Evolutionary conservation across 1,140 invertebrate species (phyloP).

Genomic region (Neelides sp.): DNA sequence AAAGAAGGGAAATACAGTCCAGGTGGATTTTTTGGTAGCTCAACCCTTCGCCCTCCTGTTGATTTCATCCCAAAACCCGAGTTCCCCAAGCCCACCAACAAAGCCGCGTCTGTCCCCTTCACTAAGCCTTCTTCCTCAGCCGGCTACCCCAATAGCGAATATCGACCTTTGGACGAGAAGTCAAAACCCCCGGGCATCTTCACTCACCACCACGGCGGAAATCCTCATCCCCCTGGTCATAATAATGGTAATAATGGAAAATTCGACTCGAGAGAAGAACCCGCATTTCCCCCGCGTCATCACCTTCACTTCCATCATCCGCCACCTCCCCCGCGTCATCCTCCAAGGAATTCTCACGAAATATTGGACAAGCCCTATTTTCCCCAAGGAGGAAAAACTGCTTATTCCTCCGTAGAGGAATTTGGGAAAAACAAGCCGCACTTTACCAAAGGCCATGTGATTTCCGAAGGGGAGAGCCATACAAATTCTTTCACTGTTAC

Average conservation of each 20-base stretch:
- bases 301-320: background rate
- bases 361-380: background rate
- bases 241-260: background rate
- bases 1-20: too few relatives aligned
- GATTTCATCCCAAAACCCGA: background rate
- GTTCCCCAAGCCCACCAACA: background rate
- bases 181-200: background rate
- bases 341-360: constrained; percentile 2
- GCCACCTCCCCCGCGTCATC: background rate
- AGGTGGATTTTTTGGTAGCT: constrained; percentile 3
- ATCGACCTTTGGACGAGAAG: background rate
- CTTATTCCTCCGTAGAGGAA: background rate
- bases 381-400: background rate
- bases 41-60: constrained; percentile 8
- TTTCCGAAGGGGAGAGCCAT: background rate
- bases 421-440: background rate
- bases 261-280: background rate
- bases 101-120: constrained; percentile 2
- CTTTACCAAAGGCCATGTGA: background rate
- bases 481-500: background rate
- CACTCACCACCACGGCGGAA: background rate
- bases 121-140: background rate
- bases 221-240: background rate
- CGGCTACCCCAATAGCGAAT: constrained; percentile 9
- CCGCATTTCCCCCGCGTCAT: background rate